These are phyloP conservation scores for Drosophila kikkawai DNA, from an alignment of 1,140 invertebrate species.

Conservation along the genomic window DNA sequence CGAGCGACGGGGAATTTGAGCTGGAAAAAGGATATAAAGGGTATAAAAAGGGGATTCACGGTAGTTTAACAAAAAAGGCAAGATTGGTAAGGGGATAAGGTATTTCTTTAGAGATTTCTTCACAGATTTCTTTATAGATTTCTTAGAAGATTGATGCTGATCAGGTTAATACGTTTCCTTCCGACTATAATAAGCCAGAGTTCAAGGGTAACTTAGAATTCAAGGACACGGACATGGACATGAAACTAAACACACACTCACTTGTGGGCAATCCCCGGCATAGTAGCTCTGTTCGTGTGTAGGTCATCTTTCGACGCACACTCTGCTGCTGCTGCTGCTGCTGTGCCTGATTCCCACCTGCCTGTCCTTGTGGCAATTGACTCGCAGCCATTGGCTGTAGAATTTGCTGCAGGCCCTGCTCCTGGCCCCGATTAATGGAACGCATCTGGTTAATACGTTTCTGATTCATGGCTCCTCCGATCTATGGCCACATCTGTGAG, in stretches of 20 bases:
- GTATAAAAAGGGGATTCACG: neutral
- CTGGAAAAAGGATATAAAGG: neutral
- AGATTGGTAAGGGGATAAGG: too few relatives aligned
- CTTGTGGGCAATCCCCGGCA: constrained; percentile 20
- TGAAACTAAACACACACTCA: neutral
- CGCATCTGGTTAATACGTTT: constrained; percentile 26
- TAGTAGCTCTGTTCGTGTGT: constrained; percentile 43
- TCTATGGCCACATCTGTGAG: constrained; percentile 8
- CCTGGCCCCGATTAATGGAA: constrained; percentile 25
- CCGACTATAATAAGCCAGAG: too few relatives aligned
- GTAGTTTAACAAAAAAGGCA: neutral
- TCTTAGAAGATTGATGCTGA: too few relatives aligned
- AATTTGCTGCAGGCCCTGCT: constrained; percentile 38
- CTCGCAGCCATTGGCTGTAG: neutral
- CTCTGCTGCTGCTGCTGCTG: neutral
- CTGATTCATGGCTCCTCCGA: constrained; percentile 35
- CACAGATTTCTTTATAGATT: too few relatives aligned
- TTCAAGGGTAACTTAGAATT: too few relatives aligned
- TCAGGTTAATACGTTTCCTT: too few relatives aligned
- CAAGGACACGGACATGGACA: too few relatives aligned
- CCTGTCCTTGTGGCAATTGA: neutral
- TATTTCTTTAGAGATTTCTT: too few relatives aligned
- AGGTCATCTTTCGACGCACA: constrained; percentile 45
- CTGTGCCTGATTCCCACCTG: neutral
- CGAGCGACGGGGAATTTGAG: constrained; percentile 10